Evolutionary conservation across 2,797 vertebrate genomes (phyloP).

Genomic region (Carcharodon carcharias): DNA sequence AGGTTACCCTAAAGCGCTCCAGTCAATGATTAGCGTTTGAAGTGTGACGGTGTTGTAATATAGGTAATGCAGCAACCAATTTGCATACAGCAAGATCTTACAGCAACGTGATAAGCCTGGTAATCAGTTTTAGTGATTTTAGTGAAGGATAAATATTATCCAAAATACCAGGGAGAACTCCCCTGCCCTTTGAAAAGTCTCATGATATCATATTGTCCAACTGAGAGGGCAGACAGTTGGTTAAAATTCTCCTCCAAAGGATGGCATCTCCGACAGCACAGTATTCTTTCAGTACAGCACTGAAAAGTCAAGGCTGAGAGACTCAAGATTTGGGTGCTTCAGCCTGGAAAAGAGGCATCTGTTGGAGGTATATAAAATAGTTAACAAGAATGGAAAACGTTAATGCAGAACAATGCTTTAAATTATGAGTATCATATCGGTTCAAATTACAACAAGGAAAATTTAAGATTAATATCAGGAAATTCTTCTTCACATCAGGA

Average conservation of each 20-base stretch:
- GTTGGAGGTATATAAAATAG: not conserved
- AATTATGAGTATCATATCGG: not conserved
- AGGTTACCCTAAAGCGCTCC: too few species aligned
- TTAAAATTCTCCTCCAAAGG: not conserved
- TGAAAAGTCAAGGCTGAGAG: not conserved
- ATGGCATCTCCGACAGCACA: not conserved
- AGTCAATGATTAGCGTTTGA: not conserved
- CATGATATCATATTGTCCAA: not conserved
- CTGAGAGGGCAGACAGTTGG: not conserved
- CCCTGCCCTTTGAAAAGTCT: not conserved
- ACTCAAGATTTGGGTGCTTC: not conserved
- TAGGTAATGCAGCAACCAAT: not conserved
- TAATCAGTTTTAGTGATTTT: not conserved
- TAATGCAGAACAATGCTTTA: not conserved
- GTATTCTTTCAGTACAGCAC: too few species aligned
- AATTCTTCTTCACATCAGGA: not conserved
- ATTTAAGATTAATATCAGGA: not conserved
- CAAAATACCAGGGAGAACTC: not conserved
- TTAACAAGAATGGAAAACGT: not conserved
- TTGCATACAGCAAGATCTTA: not conserved
- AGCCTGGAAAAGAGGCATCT: not conserved
- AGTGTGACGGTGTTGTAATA: not conserved
- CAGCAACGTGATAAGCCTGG: not conserved
- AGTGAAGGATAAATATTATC: not conserved
- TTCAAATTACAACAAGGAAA: not conserved